Evolutionary conservation across 2,113 vertebrate species (phyloP).

Genomic region (Ceyx cyanopectus): DNA sequence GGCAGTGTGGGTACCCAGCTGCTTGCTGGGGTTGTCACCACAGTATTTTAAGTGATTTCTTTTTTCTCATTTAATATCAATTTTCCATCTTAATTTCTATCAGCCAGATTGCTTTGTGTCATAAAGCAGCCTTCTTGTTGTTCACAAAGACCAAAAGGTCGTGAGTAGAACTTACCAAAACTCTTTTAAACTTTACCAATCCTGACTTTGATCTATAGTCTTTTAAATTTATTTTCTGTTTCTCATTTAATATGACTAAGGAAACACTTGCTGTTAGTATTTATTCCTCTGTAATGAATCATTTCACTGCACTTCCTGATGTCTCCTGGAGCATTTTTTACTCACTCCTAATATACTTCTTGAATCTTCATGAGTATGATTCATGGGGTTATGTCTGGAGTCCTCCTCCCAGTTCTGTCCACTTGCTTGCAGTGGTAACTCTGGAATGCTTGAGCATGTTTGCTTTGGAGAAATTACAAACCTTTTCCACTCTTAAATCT

Average conservation of each 20-base stretch:
- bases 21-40: not conserved
- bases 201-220: not conserved
- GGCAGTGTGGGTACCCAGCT: not conserved
- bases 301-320: not conserved
- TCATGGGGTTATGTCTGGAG: not conserved
- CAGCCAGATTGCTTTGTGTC: not conserved
- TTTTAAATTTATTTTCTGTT: not conserved
- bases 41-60: not conserved
- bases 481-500: not conserved
- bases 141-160: not conserved
- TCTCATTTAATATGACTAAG: not conserved
- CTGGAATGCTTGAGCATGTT: not conserved
- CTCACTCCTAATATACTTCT: not conserved
- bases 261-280: not conserved
- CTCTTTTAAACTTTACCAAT: not conserved
- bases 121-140: not conserved
- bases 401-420: not conserved
- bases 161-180: not conserved
- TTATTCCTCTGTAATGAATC: not conserved
- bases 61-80: not conserved
- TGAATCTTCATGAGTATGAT: not conserved
- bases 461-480: not conserved
- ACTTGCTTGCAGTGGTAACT: not conserved
- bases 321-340: not conserved
- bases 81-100: not conserved